These are phyloP conservation scores for Pteropus rufus DNA, from an alignment of 2,797 vertebrate genomes.

Conservation along the genomic window DNA sequence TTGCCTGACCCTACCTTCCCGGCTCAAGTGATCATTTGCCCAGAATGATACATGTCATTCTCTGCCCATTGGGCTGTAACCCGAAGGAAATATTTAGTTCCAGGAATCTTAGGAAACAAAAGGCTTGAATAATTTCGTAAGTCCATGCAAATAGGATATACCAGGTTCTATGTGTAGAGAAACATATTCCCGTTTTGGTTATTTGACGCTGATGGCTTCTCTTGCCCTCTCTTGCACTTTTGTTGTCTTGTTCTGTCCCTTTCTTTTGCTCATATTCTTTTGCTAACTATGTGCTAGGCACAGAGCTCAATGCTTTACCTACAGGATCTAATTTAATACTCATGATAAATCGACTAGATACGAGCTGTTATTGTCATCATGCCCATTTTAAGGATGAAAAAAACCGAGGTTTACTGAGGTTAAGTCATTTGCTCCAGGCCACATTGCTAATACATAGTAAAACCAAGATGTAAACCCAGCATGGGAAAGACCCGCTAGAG, in stretches of 20 bases:
- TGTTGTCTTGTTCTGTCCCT: neutral
- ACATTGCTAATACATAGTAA: neutral
- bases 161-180: neutral
- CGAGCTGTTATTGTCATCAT: neutral
- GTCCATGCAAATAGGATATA: neutral
- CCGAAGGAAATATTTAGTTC: neutral
- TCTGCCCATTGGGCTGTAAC: neutral
- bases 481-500: neutral
- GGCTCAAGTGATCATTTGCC: neutral
- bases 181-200: neutral
- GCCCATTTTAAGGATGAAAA: neutral
- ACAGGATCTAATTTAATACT: neutral
- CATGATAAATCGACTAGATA: neutral
- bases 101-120: neutral
- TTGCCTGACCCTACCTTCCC: neutral
- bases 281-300: neutral
- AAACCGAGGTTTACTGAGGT: neutral
- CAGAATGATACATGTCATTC: neutral
- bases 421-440: neutral
- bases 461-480: neutral
- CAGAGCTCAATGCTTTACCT: neutral
- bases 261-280: neutral
- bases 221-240: neutral
- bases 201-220: neutral
- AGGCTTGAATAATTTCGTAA: neutral